Base-by-base conservation (phyloP, 2,113 vertebrate genomes). In the Chascanopsetta lugubris region DNA sequence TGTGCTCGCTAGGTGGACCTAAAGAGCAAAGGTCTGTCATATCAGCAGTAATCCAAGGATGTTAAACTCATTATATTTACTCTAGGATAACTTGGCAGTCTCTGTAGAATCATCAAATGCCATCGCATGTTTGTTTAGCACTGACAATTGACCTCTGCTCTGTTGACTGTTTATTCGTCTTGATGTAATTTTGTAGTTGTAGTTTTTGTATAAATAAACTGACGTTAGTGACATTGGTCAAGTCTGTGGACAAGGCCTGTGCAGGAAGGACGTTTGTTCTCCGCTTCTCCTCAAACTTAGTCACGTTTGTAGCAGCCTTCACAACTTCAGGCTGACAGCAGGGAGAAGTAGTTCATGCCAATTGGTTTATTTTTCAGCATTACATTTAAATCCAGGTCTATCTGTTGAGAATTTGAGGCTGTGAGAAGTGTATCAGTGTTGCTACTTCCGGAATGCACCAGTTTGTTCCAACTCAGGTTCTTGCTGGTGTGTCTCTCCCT, bases 221-320 rank as follows among this genome's bases (percentile, higher is more conserved):
- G 43, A 45, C 9, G 46, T 30, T 2, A 30, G 43, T 40, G 13
- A 61, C 47, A 30, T 15, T 46, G 38, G 46, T 10, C 45, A 38
- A n/a, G 2, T 2, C 46, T 25, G 26, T 42, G 58, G 57, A 55
- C 60, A 40, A 65, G 61, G 70, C 30, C 54, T 25, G 24, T 61
- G 18, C n/a, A 15, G 43, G 47, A 50, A 30, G 15, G 42, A 45
- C 42, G 21, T 50, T 45, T 2, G 9, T 13, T 55, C 42, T 48
- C 25, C 3, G 29, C 3, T 43, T 42, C 60, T 60, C 75, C 69
- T 63, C 66, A 78, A 72, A 56, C 75, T 40, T 6, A 1, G 24
- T 46, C 20, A 10, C 47, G 12, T 25, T 11, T 22, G 2, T 34
- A 15, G 1, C 53, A 36, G 46, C 72, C 75, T 50, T 79, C 64